A percentile compares a stretch with the other conserved stretches of the same genome.
phyloP scores from a whole-genome alignment of 2,888 invertebrate genomes.

The Alsophila aescularia region DNA sequence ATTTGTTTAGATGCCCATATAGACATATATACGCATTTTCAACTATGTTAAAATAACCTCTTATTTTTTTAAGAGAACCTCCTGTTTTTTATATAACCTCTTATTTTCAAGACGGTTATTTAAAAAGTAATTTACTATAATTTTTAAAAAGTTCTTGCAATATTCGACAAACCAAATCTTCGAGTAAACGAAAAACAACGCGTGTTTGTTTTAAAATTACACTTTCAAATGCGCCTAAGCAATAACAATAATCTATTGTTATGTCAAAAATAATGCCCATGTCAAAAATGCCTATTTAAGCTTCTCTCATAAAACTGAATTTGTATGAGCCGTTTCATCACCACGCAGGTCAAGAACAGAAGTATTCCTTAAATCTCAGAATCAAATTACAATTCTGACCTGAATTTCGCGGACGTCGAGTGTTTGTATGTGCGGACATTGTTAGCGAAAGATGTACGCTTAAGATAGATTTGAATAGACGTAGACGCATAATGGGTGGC shows the following conservation, averaged over 20 bases:
- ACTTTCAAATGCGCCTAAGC: background rate
- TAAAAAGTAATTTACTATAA: too few relatives aligned
- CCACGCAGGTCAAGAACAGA: constrained; percentile 18
- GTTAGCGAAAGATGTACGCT: constrained; percentile 6
- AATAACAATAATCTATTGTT: constrained; percentile 17
- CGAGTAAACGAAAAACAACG: background rate
- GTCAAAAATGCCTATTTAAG: constrained; percentile 13
- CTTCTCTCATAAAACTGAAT: constrained; percentile 21
- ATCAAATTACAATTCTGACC: constrained; percentile 21
- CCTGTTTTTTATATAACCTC: too few relatives aligned
- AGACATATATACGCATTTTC: too few relatives aligned
- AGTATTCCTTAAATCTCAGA: constrained; percentile 12
- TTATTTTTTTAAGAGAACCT: too few relatives aligned
- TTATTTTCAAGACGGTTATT: too few relatives aligned
- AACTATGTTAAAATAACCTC: too few relatives aligned
- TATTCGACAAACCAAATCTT: background rate
- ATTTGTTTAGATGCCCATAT: too few relatives aligned
- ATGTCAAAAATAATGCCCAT: constrained; percentile 18
- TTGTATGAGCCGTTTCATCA: constrained; percentile 20
- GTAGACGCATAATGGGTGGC: background rate
- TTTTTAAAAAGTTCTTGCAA: too few relatives aligned
- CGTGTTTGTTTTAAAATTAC: background rate
- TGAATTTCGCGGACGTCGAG: constrained; percentile 4
- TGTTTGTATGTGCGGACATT: constrained; percentile 1
- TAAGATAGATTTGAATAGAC: constrained; percentile 1